Conservation (phyloP, 2,797 vertebrate genomes). For the Odontamblyopus rebecca region DNA sequence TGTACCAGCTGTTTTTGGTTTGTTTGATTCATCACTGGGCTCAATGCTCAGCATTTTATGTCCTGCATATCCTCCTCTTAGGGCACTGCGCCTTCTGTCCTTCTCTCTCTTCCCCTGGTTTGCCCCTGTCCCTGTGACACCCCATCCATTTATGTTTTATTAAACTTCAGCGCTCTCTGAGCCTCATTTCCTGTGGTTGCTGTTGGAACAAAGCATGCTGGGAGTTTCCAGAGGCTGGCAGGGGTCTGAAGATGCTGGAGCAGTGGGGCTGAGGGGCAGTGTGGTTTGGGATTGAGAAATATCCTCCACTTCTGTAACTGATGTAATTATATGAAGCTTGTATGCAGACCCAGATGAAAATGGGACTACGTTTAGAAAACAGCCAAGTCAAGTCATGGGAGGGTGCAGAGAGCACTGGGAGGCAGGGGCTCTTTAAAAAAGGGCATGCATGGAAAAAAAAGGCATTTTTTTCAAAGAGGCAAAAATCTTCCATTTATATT, state of each 20-base stretch:
- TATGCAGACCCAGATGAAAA: neutral
- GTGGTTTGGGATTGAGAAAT: conserved; percentile 47
- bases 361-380: neutral
- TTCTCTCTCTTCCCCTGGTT: conserved; percentile 48
- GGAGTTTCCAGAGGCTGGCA: conserved; percentile 75
- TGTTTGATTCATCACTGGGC: conserved; percentile 66
- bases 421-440: too few relatives aligned
- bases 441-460: too few relatives aligned
- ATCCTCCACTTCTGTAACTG: conserved; percentile 19
- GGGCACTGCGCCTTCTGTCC: conserved; percentile 48
- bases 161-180: conserved; percentile 80
- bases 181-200: conserved; percentile 83
- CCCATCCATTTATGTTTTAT: conserved; percentile 85
- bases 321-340: neutral
- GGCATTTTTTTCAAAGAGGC: too few relatives aligned
- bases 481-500: too few relatives aligned
- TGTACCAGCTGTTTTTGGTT: conserved; percentile 75
- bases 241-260: conserved; percentile 61
- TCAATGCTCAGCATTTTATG: conserved; percentile 62
- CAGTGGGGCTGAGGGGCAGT: conserved; percentile 45
- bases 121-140: conserved; percentile 75
- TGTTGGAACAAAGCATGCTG: conserved; percentile 71
- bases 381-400: too few relatives aligned
- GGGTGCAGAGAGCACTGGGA: too few relatives aligned
- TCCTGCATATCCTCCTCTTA: conserved; percentile 52